A percentile compares a stretch with the other conserved stretches of the same genome.
phyloP scores from a whole-genome alignment of 2,888 invertebrate genomes.

The Sceliomorpha sp. region DNA sequence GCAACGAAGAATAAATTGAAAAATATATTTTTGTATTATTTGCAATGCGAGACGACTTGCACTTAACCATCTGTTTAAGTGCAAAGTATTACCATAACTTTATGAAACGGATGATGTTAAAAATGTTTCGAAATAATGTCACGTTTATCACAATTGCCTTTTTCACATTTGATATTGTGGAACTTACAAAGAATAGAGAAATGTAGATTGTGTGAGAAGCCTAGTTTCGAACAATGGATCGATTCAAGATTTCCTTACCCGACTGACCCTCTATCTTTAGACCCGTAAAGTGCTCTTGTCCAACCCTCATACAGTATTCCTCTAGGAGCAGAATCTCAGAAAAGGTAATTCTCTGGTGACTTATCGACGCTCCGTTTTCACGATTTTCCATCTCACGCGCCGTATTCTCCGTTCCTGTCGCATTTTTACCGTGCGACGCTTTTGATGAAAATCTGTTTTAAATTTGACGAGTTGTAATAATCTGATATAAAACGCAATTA shows the following conservation, averaged over 20 bases:
- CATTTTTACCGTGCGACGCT: neutral
- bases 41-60: too few relatives aligned
- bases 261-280: conserved; percentile 22
- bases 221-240: conserved; percentile 25
- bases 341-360: conserved; percentile 15
- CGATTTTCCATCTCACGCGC: conserved; percentile 5
- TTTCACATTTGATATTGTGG: neutral
- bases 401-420: conserved; percentile 4
- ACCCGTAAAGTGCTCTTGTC: conserved; percentile 6
- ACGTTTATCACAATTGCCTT: conserved; percentile 5
- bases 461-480: too few relatives aligned
- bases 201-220: conserved; percentile 1
- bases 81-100: too few relatives aligned
- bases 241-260: conserved; percentile 37
- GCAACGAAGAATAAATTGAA: too few relatives aligned
- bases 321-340: conserved; percentile 12
- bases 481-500: too few relatives aligned
- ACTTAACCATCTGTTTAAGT: too few relatives aligned
- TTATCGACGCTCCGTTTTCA: conserved; percentile 24
- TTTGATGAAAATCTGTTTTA: conserved; percentile 15
- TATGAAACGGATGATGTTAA: too few relatives aligned
- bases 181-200: conserved; percentile 1
- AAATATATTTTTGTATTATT: too few relatives aligned
- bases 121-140: conserved; percentile 17
- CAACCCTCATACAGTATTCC: conserved; percentile 11